Base-by-base conservation (phyloP, 1,140 invertebrate genomes). In the Drosophila auraria region DNA sequence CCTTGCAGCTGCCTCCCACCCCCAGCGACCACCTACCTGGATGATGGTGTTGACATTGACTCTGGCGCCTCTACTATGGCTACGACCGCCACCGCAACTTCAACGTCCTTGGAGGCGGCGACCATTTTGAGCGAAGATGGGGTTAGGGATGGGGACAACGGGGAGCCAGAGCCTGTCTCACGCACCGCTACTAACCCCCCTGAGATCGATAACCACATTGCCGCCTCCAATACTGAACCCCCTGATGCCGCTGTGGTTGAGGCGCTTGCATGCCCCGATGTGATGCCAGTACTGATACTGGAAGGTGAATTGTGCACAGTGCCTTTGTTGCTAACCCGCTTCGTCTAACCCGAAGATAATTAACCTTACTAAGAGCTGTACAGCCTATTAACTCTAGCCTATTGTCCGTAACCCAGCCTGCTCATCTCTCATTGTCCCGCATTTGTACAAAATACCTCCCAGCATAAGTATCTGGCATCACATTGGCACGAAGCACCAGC, bases 241-340 rank as follows among this genome's bases (percentile, higher is more conserved):
- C 50, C 27, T 50, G 40, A 65, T 53, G 73, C 65, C 51, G 49
- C 36, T 47, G 60, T 62, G 56, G 75, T 56, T 65, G 82, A 71
- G 44, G 79, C 73, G 51, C 68, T 82, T 92, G 90, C 91, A 93
- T 93, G 92, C 53, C 92, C 92, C 53, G 92, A 93, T 92, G 83
- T 92, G 74, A 92, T 92, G 92, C 92, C 92, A 80, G 89, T 93
- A 70, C 87, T 93, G 58, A 93, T 93, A 83, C 89, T 93, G 78
- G 92, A 93, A 93, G 92, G 92, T 93, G 92, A 93, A 92, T 92
- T 89, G 65, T 90, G 78, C 83, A 76, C 72, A 65, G 12, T 58
- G 62, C 62, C 56, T 51, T 68, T 60, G 65, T 60, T 56, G 72
- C 76, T 86, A 91, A 87, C 72, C 56, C 47, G 74, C 58, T 87